These are phyloP conservation scores for Fragum whitleyi DNA, from an alignment of 2,888 invertebrate species.

Conservation along the genomic window DNA sequence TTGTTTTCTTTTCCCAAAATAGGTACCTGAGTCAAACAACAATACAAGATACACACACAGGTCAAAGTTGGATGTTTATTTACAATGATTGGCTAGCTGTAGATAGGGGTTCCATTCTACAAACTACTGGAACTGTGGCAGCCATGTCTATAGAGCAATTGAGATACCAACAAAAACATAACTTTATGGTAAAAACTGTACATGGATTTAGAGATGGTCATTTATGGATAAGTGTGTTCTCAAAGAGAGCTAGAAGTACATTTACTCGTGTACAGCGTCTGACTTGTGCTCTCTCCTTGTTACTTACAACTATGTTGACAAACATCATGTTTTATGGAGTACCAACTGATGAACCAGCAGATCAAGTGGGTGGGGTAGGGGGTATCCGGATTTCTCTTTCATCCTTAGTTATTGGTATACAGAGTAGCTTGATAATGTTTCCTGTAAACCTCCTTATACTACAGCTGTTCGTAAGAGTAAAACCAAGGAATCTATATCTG, in stretches of 20 bases:
- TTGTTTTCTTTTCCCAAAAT: background rate
- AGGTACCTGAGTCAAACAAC: slow-evolving; percentile 79
- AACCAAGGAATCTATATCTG: slow-evolving; percentile 38
- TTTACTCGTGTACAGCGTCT: slow-evolving; percentile 83
- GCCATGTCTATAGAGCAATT: slow-evolving; percentile 63
- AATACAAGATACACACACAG: slow-evolving; percentile 75
- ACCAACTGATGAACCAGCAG: slow-evolving; percentile 72
- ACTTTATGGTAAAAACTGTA: slow-evolving; percentile 68
- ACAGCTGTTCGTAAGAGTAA: slow-evolving; percentile 69
- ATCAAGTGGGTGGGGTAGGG: slow-evolving; percentile 63
- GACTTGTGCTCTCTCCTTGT: slow-evolving; percentile 79
- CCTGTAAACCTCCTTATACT: slow-evolving; percentile 76
- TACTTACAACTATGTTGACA: slow-evolving; percentile 79
- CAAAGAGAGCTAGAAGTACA: slow-evolving; percentile 75
- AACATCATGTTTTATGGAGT: slow-evolving; percentile 81
- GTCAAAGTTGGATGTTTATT: slow-evolving; percentile 74
- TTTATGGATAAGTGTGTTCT: slow-evolving; percentile 83
- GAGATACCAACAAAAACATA: slow-evolving; percentile 54
- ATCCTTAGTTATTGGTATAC: slow-evolving; percentile 73
- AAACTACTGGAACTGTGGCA: slow-evolving; percentile 63
- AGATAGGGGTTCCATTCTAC: slow-evolving; percentile 61
- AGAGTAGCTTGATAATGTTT: slow-evolving; percentile 77
- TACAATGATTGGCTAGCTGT: slow-evolving; percentile 79
- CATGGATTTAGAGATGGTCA: slow-evolving; percentile 79
- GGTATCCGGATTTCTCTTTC: slow-evolving; percentile 65